These are phyloP conservation scores for Patella caerulea DNA, from an alignment of 2,888 invertebrate species.

Conservation along the genomic window DNA sequence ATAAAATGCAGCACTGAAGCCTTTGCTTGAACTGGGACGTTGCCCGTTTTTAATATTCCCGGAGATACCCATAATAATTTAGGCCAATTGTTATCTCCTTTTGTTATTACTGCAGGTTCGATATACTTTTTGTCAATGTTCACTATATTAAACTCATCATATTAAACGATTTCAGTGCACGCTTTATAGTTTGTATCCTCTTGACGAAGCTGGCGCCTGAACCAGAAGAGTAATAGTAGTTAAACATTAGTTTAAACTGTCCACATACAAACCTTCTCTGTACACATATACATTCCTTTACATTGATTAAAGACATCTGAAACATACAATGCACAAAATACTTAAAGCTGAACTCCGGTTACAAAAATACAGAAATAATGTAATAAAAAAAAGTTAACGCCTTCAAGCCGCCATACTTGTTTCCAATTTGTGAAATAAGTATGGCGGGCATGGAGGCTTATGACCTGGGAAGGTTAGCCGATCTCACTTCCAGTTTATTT, in stretches of 20 bases:
- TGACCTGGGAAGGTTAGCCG: too few relatives aligned
- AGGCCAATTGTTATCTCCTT: neutral
- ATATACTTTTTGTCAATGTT: conserved; percentile 15
- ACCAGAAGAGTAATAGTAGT: conserved; percentile 17
- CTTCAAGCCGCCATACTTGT: too few relatives aligned
- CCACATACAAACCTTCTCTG: conserved; percentile 27
- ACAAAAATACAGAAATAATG: too few relatives aligned
- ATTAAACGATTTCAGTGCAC: conserved; percentile 20
- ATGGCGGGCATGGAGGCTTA: too few relatives aligned
- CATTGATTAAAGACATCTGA: conserved; percentile 21
- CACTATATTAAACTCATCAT: conserved; percentile 28
- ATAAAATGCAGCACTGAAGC: conserved; percentile 24
- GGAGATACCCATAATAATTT: conserved; percentile 4
- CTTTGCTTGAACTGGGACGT: neutral
- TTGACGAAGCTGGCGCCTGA: conserved; percentile 11
- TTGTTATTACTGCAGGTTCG: conserved; percentile 8
- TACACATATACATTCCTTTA: conserved; percentile 27
- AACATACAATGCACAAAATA: neutral
- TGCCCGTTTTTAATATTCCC: neutral
- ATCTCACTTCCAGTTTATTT: too few relatives aligned
- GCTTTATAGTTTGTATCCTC: conserved; percentile 17
- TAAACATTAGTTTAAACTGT: conserved; percentile 22
- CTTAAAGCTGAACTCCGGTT: too few relatives aligned
- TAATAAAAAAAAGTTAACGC: too few relatives aligned
- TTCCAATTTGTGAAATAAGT: too few relatives aligned